These are phyloP conservation scores for Himalopsyche kuldschensis DNA, from an alignment of 2,888 invertebrate species.

Conservation along the genomic window DNA sequence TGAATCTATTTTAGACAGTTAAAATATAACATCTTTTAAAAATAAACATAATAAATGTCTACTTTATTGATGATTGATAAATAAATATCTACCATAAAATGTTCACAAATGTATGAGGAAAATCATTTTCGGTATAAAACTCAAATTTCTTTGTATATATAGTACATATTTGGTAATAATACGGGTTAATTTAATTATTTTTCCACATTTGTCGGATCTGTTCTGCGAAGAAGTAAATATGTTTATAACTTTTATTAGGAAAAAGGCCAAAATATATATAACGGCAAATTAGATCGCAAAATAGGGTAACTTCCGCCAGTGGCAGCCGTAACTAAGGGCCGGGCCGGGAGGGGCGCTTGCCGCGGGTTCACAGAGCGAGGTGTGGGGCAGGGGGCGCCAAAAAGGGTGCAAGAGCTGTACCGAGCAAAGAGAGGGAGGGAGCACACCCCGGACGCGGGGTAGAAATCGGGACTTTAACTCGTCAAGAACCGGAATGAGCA, in stretches of 20 bases:
- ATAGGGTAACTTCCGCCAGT: constrained; percentile 9
- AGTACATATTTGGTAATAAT: no score
- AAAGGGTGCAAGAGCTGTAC: background rate
- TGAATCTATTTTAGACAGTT: no score
- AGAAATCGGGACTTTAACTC: background rate
- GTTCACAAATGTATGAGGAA: no score
- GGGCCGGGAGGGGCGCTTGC: constrained; percentile 1
- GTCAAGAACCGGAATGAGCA: background rate
- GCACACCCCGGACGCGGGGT: background rate
- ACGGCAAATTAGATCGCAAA: background rate
- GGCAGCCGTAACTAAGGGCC: background rate
- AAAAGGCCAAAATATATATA: background rate
- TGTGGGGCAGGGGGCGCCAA: background rate
- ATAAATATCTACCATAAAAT: no score
- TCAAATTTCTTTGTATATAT: no score
- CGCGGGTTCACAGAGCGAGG: background rate
- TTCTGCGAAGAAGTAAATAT: no score
- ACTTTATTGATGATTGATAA: no score
- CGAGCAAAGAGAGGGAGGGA: background rate
- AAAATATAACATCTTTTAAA: no score
- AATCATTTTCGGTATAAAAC: no score
- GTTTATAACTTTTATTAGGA: background rate
- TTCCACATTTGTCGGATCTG: no score
- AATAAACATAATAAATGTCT: no score
- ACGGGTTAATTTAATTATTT: no score